These are phyloP conservation scores for Proterorhinus semilunaris DNA, from an alignment of 2,113 vertebrate genomes.

Conservation along the genomic window DNA sequence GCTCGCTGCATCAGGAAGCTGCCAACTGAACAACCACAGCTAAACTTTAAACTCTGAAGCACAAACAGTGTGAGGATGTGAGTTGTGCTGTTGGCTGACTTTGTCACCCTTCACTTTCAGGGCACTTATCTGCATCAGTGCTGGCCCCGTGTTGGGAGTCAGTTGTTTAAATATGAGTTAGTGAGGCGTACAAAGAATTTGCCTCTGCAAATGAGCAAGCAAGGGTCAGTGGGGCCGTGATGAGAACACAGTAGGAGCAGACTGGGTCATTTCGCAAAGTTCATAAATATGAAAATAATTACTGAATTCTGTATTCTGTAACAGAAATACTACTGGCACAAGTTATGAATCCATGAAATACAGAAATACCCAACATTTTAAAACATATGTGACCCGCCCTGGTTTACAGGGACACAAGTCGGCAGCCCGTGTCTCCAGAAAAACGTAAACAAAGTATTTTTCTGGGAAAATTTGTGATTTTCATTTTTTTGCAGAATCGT, in stretches of 20 bases:
- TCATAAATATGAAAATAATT: not conserved
- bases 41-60: slow-evolving; percentile 20
- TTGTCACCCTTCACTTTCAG: slow-evolving; percentile 41
- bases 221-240: not conserved
- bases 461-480: too few relatives aligned
- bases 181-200: slow-evolving; percentile 51
- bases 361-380: too few relatives aligned
- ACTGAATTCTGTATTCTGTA: not conserved
- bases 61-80: slow-evolving; percentile 9
- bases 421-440: too few relatives aligned
- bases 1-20: slow-evolving; percentile 44
- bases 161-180: slow-evolving; percentile 53
- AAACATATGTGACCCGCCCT: too few relatives aligned
- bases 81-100: slow-evolving; percentile 19
- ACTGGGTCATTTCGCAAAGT: not conserved
- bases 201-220: slow-evolving; percentile 10
- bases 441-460: too few relatives aligned
- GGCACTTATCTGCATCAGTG: slow-evolving; percentile 28
- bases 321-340: not conserved
- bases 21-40: slow-evolving; percentile 25
- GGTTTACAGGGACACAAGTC: too few relatives aligned
- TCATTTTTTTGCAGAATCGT: too few relatives aligned
- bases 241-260: not conserved
- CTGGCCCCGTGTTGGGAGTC: slow-evolving; percentile 20
- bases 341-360: too few relatives aligned